A percentile compares a stretch with the other conserved stretches of the same genome.
phyloP scores from a whole-genome alignment of 2,888 invertebrate species.

The Drosophila quinaria region DNA sequence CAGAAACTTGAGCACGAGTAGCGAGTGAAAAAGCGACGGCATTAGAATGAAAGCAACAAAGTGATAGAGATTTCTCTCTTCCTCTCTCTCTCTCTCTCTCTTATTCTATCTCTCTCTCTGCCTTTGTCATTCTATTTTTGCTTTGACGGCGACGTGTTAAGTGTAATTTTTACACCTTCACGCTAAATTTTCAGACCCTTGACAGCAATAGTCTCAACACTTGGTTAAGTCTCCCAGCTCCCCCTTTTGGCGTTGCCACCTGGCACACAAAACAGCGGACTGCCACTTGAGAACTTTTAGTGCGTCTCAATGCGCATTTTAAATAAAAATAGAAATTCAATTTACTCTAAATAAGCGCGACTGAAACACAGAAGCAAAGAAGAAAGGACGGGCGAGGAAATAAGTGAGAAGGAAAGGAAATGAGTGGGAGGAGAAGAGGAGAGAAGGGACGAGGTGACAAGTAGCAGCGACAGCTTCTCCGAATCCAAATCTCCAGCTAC shows the following conservation, averaged over 20 bases:
- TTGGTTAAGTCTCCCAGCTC: slow-evolving; percentile 3
- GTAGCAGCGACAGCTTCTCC: slow-evolving; percentile 58
- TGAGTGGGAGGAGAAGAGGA: neutral
- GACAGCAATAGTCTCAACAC: slow-evolving; percentile 9
- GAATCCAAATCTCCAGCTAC: slow-evolving; percentile 20
- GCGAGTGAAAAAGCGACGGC: slow-evolving; percentile 3
- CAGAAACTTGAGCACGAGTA: slow-evolving; percentile 28
- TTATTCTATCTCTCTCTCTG: neutral
- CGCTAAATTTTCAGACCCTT: slow-evolving; percentile 54
- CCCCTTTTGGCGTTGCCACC: neutral
- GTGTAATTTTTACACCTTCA: slow-evolving; percentile 79
- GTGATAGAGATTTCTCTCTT: slow-evolving; percentile 5
- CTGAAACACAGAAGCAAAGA: slow-evolving; percentile 27
- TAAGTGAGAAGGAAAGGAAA: neutral
- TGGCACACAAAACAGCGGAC: slow-evolving; percentile 49
- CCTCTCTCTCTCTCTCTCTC: neutral
- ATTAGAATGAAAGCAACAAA: slow-evolving; percentile 36
- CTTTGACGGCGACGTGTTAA: slow-evolving; percentile 47
- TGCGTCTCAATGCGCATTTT: slow-evolving; percentile 82
- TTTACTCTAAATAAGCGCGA: slow-evolving; percentile 78
- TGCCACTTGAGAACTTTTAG: slow-evolving; percentile 79
- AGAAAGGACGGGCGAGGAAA: neutral
- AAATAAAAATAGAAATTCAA: slow-evolving; percentile 83
- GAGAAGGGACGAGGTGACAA: slow-evolving; percentile 49
- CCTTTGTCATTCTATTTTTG: slow-evolving; percentile 29